Evolutionary conservation across 2,797 vertebrate species (phyloP), one percentile per base, ranked within the genome.

Genomic region (Thripadectes ignobilis): DNA sequence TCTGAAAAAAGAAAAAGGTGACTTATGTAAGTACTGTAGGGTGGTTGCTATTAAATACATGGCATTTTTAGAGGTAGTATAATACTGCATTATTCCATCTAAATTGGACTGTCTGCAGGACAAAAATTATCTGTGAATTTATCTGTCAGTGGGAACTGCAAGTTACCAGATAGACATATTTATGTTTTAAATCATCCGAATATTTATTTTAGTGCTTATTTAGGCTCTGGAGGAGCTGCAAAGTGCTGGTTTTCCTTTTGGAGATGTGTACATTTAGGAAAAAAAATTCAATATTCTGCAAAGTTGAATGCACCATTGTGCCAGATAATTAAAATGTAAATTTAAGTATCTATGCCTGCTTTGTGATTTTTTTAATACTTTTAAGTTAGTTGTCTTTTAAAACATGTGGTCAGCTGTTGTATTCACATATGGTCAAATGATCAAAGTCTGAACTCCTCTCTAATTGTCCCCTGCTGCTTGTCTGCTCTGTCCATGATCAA

Each of bases 391-490:
- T 99, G 99, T 99, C 99, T 99, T 98, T 98, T 99, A 98, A 99
- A 99, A 99, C 99, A 99, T 99, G 99, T 99, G 99, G 99, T 99
- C 99, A 99, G 99, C 99, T 99, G 99, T 99, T 99, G 99, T 98
- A 99, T 98, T 99, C 99, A 99, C 99, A 99, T 99, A 99, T 99
- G 99, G 99, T 99, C 99, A 99, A 99, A 99, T 99, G 99, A 99
- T 99, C 99, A 99, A 99, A 99, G 99, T 98, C 98, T 98, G 98
- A 98, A 98, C 98, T 98, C 98, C 98, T 99, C 98, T 98, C 99
- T 99, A 99, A 99, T 99, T 99, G 99, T 99, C 98, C 99, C 99
- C 99, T 98, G 98, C 99, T 99, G 99, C 98, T 99, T 98, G 98
- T 98, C 98, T 99, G 98, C 99, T 99, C 99, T 98, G 98, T 98